Percentiles rank a stretch among this genome's conserved stretches.
Evolutionary conservation across 1,140 invertebrate species (phyloP).

Genomic region (Drosophila arawakana): DNA sequence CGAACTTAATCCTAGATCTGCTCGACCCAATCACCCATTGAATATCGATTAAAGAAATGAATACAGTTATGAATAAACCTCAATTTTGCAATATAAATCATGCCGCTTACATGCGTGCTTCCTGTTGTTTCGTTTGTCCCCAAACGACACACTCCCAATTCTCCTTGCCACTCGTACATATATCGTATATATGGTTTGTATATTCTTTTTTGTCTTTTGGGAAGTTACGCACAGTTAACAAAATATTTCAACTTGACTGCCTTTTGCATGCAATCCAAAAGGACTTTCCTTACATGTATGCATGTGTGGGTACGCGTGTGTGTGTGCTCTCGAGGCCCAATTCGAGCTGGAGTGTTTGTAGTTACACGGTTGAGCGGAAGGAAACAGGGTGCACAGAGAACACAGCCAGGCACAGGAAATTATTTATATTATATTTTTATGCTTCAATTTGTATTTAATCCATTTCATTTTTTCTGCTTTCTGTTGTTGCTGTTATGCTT

Average conservation of each 20-base stretch:
- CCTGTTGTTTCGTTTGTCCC: slow-evolving; percentile 48
- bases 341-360: slow-evolving; percentile 32
- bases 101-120: slow-evolving; percentile 67
- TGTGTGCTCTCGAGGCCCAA: slow-evolving; percentile 6
- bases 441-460: slow-evolving; percentile 52
- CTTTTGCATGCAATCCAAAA: slow-evolving; percentile 34
- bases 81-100: slow-evolving; percentile 77
- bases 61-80: slow-evolving; percentile 44
- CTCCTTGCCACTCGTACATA: slow-evolving; percentile 1
- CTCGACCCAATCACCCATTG: slow-evolving; percentile 14
- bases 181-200: slow-evolving; percentile 8
- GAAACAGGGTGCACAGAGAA: slow-evolving; percentile 57
- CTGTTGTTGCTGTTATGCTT: neutral
- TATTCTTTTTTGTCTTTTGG: slow-evolving; percentile 47
- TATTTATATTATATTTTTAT: slow-evolving; percentile 81
- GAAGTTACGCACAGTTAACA: slow-evolving; percentile 52
- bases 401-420: slow-evolving; percentile 71
- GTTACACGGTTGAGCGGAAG: slow-evolving; percentile 66
- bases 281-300: slow-evolving; percentile 9
- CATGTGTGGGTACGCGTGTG: neutral
- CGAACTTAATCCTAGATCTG: slow-evolving; percentile 17
- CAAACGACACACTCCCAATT: slow-evolving; percentile 32
- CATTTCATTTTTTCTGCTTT: slow-evolving; percentile 46
- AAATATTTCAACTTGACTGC: slow-evolving; percentile 56
- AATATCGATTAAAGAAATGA: slow-evolving; percentile 55